Base-by-base conservation (phyloP, 1,140 invertebrate genomes). In the Branchinecta lindahli region DNA sequence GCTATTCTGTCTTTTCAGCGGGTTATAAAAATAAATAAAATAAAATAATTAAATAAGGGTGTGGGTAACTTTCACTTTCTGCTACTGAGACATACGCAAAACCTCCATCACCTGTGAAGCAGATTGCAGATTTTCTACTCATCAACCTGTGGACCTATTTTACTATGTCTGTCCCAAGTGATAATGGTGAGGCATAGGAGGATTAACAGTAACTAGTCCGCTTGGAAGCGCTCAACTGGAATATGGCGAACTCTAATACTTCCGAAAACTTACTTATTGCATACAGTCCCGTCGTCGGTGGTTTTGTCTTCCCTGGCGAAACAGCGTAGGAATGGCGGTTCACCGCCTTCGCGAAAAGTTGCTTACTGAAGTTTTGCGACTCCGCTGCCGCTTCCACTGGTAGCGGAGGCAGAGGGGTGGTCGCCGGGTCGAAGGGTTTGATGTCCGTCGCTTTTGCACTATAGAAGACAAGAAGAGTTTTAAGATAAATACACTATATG, bases 261-360 rank as follows among this genome's bases (percentile, higher is more conserved):
- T 15, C 18, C 6, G 6, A 61, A 61, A 15, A 61, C 52, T 61
- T 61, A 61, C 52, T 61, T 15, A 61, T 61, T 15, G 52, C 52
- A 61, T 61, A 61, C 18, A 61, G 52, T 12, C 52, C 52, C 12
- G 52, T 61, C 12, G 52, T 61, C 12, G 52, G 52, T 61, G 4
- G 52, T 61, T 61, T 61, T 15, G 12, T 61, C 18, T 61, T 61
- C 18, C 52, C 52, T 61, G 52, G 52, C 52, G 52, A 61, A 12
- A 61, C 52, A 61, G 52, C 52, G 52, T 61, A 61, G 12, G 52
- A 61, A 61, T 61, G 52, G 12, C 52, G 52, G 52, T 61, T 61
- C 4, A 61, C 52, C 12, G 52, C 52, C 6, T 61, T 61, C 18
- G 52, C 52, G 18, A 61, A 61, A 20, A 61, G 52, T 6, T 61